A percentile compares a stretch with the other conserved stretches of the same genome.
Evolutionary conservation across 2,797 vertebrate genomes (phyloP).

Genomic region (Oreonectes daqikongensis): DNA sequence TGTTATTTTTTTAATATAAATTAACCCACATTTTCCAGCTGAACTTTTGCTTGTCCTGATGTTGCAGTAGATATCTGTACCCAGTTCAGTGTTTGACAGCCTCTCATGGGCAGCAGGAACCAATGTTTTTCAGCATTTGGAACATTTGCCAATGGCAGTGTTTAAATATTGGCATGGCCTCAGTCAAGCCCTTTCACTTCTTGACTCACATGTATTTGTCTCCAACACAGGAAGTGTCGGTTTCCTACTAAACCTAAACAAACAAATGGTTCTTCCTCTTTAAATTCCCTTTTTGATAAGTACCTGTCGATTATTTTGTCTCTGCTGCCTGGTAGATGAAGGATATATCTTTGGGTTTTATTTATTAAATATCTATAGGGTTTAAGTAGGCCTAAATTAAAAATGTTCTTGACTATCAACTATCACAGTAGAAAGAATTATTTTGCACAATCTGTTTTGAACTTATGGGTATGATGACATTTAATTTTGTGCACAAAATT

Average conservation of each 20-base stretch:
- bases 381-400: too few species aligned
- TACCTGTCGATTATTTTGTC: slow-evolving; percentile 8
- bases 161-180: slow-evolving; percentile 16
- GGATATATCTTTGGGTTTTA: too few species aligned
- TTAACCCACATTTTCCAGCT: neutral
- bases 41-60: neutral
- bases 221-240: slow-evolving; percentile 58
- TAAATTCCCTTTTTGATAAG: slow-evolving; percentile 2
- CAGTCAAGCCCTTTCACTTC: slow-evolving; percentile 24
- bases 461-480: too few species aligned
- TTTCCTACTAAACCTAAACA: slow-evolving; percentile 55
- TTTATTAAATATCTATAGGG: too few species aligned
- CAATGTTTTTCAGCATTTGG: slow-evolving; percentile 1
- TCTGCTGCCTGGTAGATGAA: neutral
- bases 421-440: too few species aligned
- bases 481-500: too few species aligned
- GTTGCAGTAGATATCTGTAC: neutral
- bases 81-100: neutral
- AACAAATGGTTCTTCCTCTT: slow-evolving; percentile 3
- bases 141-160: neutral
- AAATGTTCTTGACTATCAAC: too few species aligned
- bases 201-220: slow-evolving; percentile 16
- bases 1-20: too few species aligned
- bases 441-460: too few species aligned
- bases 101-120: neutral